Conservation (phyloP, 1,140 invertebrate genomes). For the Carposina sasakii region DNA sequence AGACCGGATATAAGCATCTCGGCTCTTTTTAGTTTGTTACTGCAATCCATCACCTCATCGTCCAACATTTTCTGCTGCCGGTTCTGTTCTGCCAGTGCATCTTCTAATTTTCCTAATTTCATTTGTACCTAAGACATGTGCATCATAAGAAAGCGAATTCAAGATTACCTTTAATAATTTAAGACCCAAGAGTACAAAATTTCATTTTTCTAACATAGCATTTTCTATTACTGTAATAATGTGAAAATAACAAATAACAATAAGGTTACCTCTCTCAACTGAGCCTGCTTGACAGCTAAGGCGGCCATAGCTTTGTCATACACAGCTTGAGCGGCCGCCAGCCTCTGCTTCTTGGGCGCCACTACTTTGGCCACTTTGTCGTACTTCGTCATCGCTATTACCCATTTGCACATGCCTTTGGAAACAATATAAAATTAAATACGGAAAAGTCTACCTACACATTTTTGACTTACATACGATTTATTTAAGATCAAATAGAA, state of each 20-base stretch:
- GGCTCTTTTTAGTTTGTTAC: constrained; percentile 91
- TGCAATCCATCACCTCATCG: constrained; percentile 88
- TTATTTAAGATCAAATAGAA: too few relatives aligned
- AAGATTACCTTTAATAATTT: too few relatives aligned
- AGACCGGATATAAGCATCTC: constrained; percentile 93
- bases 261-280: constrained; percentile 75
- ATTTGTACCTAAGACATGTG: constrained; percentile 73
- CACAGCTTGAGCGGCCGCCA: constrained; percentile 83
- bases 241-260: neutral
- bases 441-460: too few relatives aligned
- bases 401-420: constrained; percentile 91
- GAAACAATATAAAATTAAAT: neutral
- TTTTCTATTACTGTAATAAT: neutral
- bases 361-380: constrained; percentile 93
- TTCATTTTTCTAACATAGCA: neutral
- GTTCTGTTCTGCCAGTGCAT: constrained; percentile 77
- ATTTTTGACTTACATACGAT: too few relatives aligned
- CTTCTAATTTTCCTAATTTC: constrained; percentile 75
- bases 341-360: constrained; percentile 85
- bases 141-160: too few relatives aligned
- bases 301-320: constrained; percentile 80
- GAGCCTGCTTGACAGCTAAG: constrained; percentile 83
- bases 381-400: constrained; percentile 93
- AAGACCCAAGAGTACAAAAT: too few relatives aligned
- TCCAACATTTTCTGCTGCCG: constrained; percentile 79